phyloP scores from a whole-genome alignment of 2,797 vertebrate species.

The Glyptemys insculpta region DNA sequence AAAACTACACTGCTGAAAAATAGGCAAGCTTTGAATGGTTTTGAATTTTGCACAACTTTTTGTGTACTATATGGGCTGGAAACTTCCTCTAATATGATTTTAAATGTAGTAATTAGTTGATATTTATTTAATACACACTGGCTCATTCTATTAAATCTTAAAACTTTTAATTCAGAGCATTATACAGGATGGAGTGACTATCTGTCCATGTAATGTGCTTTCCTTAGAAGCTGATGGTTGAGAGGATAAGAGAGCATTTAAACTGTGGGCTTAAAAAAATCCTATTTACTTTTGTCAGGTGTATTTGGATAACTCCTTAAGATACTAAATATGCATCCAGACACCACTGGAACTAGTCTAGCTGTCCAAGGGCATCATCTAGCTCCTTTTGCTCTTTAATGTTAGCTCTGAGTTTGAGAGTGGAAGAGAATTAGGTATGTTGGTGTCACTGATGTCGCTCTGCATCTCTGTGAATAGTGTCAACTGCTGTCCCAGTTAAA shows the following conservation, averaged over 20 bases:
- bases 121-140: fast-evolving
- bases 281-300: background rate
- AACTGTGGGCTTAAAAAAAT: background rate
- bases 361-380: background rate
- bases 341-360: background rate
- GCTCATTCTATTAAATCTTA: background rate
- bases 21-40: background rate
- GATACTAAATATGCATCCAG: background rate
- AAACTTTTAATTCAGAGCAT: background rate
- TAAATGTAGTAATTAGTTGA: background rate
- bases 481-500: background rate
- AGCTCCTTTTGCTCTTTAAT: background rate
- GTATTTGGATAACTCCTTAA: background rate
- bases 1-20: background rate
- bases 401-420: background rate
- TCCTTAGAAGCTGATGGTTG: background rate
- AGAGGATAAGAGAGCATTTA: background rate
- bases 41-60: background rate
- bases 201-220: background rate
- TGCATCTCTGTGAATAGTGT: background rate
- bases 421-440: background rate
- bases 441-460: background rate
- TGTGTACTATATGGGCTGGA: background rate
- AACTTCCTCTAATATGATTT: background rate
- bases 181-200: background rate